Evolutionary conservation across 2,888 invertebrate species (phyloP), one percentile per base, ranked within the genome.

Genomic region (Netelia virgata): DNA sequence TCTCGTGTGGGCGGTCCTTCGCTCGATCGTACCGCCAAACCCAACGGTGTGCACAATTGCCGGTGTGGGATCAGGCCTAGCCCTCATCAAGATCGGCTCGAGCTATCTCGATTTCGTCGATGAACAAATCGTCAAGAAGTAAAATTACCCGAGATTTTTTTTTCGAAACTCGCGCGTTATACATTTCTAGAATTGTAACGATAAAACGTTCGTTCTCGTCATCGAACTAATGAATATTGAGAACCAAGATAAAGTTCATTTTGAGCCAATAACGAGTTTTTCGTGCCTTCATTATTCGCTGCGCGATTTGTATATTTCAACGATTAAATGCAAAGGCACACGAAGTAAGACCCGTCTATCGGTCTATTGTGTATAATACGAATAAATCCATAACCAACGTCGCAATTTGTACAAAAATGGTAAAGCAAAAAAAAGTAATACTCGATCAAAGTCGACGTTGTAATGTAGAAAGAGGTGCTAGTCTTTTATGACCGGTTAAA

Each of bases 1-100:
- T 66, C 95, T 98, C 80, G 94, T 97, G 86, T 98, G 98, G 97
- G 98, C 98, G 9, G 96, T 98, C 53, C 94, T 97, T 57, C 96
- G 98, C 91, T 97, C 97, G 88, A 94, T 97, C 53, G 94, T 98
- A 64, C 97, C 97, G 0, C 95, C 96, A 87, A 96, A 96, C 91
- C 95, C 96, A 59, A 92, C 95, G 5, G 89, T 97, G 28, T 96
- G 96, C 87, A 96, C 96, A 43, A 88, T 96, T 50, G 94, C 96
- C 86, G 97, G 97, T 43, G 91, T 97, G n/a, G 94, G 96, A 28
- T 96, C 97, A 55, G 96, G 97, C 79, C 94, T 96, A 66, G 95
- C 96, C 85, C 94, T 97, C 41, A 95, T 96, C 53, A 95, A 95
- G 86, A 94, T 95, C 88, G 96, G 96, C 83, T 94, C 95, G 88